Evolutionary conservation across 2,797 vertebrate species (phyloP).

Genomic region (Cyprinella venusta): DNA sequence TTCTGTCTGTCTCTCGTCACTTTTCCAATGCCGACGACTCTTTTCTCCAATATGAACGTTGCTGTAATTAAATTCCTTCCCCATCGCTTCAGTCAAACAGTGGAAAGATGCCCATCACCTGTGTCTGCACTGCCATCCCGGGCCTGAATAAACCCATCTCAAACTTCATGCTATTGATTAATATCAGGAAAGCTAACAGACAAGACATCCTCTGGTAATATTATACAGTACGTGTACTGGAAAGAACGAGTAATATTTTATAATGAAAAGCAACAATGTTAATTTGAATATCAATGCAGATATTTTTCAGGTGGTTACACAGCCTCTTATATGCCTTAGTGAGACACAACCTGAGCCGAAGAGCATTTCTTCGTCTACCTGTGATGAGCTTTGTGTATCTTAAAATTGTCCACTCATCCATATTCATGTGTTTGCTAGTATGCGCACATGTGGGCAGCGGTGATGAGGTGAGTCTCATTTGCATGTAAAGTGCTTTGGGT

Average conservation of each 20-base stretch:
- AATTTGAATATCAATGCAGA: constrained; percentile 35
- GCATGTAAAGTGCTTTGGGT: constrained; percentile 50
- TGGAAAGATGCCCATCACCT: constrained; percentile 50
- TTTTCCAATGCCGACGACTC: not conserved
- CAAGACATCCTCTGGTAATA: constrained; percentile 12
- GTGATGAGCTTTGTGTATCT: constrained; percentile 32
- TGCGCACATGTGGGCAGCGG: constrained; percentile 39
- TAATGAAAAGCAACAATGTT: constrained; percentile 6
- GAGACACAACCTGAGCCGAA: not conserved
- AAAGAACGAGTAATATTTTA: constrained; percentile 8
- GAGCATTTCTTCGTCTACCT: constrained; percentile 24
- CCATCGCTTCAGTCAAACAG: constrained; percentile 60
- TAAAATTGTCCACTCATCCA: constrained; percentile 40
- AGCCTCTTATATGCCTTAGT: not conserved
- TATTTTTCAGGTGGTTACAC: not conserved
- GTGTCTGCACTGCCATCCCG: constrained; percentile 27
- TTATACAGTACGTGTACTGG: not conserved
- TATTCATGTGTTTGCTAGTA: constrained; percentile 46
- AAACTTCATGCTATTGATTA: constrained; percentile 33
- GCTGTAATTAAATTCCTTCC: constrained; percentile 28
- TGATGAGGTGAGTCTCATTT: constrained; percentile 50
- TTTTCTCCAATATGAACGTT: constrained; percentile 7
- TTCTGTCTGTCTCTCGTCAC: constrained; percentile 5
- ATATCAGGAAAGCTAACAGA: constrained; percentile 19
- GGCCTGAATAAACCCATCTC: constrained; percentile 25